phyloP scores from a whole-genome alignment of 2,113 vertebrate species.

The Odocoileus virginianus region DNA sequence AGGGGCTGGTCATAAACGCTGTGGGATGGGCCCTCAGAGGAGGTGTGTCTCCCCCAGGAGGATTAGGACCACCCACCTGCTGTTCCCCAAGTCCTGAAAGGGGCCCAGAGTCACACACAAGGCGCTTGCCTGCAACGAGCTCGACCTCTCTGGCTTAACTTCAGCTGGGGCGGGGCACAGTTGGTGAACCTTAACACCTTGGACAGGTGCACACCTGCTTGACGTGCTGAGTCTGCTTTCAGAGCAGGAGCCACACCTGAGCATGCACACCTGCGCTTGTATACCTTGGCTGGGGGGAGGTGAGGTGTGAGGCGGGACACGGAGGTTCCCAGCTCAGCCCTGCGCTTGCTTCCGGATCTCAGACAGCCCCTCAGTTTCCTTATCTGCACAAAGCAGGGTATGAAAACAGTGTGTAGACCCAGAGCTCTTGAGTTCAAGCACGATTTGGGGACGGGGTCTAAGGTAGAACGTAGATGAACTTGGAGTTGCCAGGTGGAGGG shows the following conservation, averaged over 20 bases:
- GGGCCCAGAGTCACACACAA: rapidly evolving
- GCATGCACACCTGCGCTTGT: background rate
- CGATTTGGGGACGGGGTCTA: rapidly evolving
- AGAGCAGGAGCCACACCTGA: background rate
- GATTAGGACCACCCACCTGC: background rate
- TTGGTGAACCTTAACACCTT: background rate
- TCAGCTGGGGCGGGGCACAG: background rate
- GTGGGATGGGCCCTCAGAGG: background rate
- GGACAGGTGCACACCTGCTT: background rate
- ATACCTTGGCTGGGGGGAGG: background rate
- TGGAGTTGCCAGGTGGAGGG: background rate
- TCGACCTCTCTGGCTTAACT: background rate
- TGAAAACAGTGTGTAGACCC: background rate
- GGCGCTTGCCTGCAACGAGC: background rate
- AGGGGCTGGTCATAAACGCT: background rate
- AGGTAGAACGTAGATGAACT: rapidly evolving
- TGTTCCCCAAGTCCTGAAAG: rapidly evolving
- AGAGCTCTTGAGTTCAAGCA: background rate
- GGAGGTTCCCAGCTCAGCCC: background rate
- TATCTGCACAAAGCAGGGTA: rapidly evolving
- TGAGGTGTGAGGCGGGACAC: background rate
- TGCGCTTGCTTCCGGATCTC: background rate
- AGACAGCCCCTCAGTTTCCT: rapidly evolving
- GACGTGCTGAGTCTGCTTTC: rapidly evolving
- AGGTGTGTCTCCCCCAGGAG: background rate